Conservation (phyloP, 2,888 invertebrate species). For the Dexiosoma caninum region DNA sequence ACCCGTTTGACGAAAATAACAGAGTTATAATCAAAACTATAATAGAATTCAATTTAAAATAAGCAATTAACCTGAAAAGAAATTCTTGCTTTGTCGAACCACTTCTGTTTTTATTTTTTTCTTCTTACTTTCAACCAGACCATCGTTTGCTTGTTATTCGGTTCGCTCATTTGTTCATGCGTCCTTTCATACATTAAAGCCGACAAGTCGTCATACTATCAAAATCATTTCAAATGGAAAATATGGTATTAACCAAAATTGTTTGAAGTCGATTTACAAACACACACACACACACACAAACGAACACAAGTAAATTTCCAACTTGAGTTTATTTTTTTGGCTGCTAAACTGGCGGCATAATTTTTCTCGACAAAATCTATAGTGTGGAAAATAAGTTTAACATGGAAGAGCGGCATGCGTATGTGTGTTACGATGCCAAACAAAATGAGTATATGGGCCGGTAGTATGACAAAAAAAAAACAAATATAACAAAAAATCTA, state of each 20-base stretch:
- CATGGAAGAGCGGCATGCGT: constrained; percentile 1
- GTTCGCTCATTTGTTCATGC: constrained; percentile 31
- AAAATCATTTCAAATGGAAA: constrained; percentile 60
- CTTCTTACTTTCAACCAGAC: background rate
- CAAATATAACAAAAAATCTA: constrained; percentile 7
- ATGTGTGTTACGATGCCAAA: background rate
- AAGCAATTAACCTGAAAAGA: constrained; percentile 57
- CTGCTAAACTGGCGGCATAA: constrained; percentile 36
- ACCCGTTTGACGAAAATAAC: constrained; percentile 35
- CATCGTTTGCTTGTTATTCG: constrained; percentile 7
- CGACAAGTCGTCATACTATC: constrained; percentile 56
- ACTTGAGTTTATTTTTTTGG: constrained; percentile 16
- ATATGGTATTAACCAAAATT: constrained; percentile 59
- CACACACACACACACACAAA: constrained; percentile 10
- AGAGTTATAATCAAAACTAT: constrained; percentile 44
- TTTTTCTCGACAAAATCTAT: constrained; percentile 17
- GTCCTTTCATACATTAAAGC: constrained; percentile 47
- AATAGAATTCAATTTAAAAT: constrained; percentile 51
- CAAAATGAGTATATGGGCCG: background rate
- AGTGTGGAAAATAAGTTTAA: constrained; percentile 39
- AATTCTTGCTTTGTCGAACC: constrained; percentile 28
- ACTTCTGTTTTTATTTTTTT: background rate
- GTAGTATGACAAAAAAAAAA: constrained; percentile 34
- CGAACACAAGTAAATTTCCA: background rate
- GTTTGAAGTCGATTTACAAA: constrained; percentile 47